phyloP scores from a whole-genome alignment of 2,113 vertebrate species.

The Ctenodactylus gundi region DNA sequence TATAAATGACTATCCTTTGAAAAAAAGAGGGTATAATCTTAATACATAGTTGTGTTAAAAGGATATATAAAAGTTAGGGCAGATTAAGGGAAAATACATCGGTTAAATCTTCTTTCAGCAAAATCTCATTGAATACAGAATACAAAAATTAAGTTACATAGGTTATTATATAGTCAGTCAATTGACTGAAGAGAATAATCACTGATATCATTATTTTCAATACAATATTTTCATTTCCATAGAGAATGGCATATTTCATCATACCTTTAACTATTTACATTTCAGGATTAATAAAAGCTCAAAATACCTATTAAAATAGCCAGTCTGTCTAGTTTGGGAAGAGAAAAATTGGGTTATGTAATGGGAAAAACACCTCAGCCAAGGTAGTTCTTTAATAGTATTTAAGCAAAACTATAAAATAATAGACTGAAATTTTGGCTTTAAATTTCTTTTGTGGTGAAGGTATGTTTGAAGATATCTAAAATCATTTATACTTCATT shows the following conservation, averaged over 20 bases:
- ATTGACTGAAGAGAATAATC: not conserved
- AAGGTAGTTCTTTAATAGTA: slow-evolving; percentile 3
- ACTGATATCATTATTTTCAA: not conserved
- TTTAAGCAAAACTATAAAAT: not conserved
- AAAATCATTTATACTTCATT: slow-evolving; percentile 25
- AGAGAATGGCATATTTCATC: not conserved
- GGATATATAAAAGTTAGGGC: not conserved
- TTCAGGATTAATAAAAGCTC: slow-evolving; percentile 17
- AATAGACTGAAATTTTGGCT: not conserved
- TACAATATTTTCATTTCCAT: slow-evolving; percentile 24
- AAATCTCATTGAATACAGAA: slow-evolving; percentile 34
- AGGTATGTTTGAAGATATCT: not conserved
- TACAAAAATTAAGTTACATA: not conserved
- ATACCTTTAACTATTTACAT: not conserved
- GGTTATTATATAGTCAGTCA: slow-evolving; percentile 21
- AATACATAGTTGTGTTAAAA: slow-evolving; percentile 25
- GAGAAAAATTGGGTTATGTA: not conserved
- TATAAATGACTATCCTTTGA: slow-evolving; percentile 43
- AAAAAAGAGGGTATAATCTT: not conserved
- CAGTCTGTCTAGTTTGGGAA: not conserved
- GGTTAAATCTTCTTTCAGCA: slow-evolving; percentile 49
- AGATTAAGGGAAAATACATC: not conserved
- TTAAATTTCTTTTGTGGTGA: slow-evolving; percentile 8
- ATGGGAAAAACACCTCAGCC: not conserved
- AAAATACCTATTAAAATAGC: not conserved